These are phyloP conservation scores for Hemibagrus wyckioides DNA, from an alignment of 2,113 vertebrate species.

Conservation along the genomic window DNA sequence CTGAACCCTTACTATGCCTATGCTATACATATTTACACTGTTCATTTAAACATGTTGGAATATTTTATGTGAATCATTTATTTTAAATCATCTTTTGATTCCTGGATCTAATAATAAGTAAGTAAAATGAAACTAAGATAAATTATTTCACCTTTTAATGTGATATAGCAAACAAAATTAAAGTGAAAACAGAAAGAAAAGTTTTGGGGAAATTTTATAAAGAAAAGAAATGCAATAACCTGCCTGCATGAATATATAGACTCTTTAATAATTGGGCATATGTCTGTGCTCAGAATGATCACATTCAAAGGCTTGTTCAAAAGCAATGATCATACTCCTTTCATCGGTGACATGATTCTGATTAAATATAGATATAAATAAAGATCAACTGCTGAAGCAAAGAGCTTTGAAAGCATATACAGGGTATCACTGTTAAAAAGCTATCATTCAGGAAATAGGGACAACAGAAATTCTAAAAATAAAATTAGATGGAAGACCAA, in stretches of 20 bases:
- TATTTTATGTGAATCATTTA: not conserved
- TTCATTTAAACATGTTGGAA: not conserved
- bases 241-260: too few relatives aligned
- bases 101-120: not conserved
- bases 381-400: not conserved
- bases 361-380: not conserved
- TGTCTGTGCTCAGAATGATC: not conserved
- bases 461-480: too few relatives aligned
- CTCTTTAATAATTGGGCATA: too few relatives aligned
- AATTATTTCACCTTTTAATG: too few relatives aligned
- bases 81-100: not conserved
- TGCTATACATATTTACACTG: not conserved
- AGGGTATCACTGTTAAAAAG: too few relatives aligned
- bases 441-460: too few relatives aligned
- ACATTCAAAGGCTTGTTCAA: not conserved
- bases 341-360: not conserved
- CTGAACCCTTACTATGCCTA: not conserved
- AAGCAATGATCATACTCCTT: too few relatives aligned
- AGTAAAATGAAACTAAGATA: too few relatives aligned
- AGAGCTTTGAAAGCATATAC: too few relatives aligned
- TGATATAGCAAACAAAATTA: not conserved
- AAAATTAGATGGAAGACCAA: too few relatives aligned
- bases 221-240: not conserved
- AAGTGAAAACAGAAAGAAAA: not conserved
- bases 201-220: too few relatives aligned